Percentiles rank a stretch among this genome's conserved stretches.
Conservation (phyloP, 2,113 vertebrate species). For the Willisornis vidua region DNA sequence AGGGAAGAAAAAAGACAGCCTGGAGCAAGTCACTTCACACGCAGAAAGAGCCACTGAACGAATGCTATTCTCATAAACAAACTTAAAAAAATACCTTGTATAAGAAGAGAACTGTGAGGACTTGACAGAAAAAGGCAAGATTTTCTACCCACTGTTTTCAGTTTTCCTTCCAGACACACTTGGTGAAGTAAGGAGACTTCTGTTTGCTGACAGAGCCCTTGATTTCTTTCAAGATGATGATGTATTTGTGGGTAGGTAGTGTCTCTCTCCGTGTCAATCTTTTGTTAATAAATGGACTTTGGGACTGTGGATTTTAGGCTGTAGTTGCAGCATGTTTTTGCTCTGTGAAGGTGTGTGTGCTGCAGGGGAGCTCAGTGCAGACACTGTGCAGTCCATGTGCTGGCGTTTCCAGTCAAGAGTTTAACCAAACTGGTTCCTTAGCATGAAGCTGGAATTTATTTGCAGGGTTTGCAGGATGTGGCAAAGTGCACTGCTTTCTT, state of each 20-base stretch:
- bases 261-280: constrained; percentile 73
- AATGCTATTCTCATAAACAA: constrained; percentile 80
- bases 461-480: constrained; percentile 32
- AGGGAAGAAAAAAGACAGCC: constrained; percentile 71
- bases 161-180: constrained; percentile 82
- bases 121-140: constrained; percentile 80
- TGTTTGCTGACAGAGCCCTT: constrained; percentile 80
- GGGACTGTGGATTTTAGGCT: constrained; percentile 57
- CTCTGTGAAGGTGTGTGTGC: constrained; percentile 37
- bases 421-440: constrained; percentile 63
- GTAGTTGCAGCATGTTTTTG: constrained; percentile 36
- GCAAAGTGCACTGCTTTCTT: background rate
- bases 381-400: constrained; percentile 17
- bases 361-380: constrained; percentile 27
- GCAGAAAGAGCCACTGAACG: constrained; percentile 79
- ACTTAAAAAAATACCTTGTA: constrained; percentile 74
- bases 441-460: constrained; percentile 63
- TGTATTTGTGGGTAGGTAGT: constrained; percentile 94
- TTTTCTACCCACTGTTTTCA: constrained; percentile 79
- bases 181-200: constrained; percentile 84
- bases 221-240: constrained; percentile 88
- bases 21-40: constrained; percentile 79
- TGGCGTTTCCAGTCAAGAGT: constrained; percentile 52
- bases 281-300: constrained; percentile 72
- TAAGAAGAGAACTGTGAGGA: constrained; percentile 79